Percentiles rank a stretch among this genome's conserved stretches.
Conservation (phyloP, 2,888 invertebrate genomes). For the Rutpela maculata region DNA sequence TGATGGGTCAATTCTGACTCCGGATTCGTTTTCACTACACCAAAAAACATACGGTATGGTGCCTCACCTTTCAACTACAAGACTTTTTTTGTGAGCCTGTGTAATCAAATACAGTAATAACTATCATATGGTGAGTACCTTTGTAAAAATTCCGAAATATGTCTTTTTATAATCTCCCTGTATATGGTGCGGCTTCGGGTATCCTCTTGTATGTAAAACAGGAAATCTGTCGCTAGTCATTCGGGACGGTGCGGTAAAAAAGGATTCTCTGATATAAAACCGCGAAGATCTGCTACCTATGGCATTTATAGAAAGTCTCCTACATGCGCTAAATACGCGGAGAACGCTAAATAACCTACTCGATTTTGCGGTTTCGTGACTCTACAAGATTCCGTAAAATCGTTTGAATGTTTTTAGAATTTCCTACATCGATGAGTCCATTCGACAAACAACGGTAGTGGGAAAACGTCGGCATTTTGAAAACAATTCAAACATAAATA, state of each 20-base stretch:
- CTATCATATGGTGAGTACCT: too few relatives aligned
- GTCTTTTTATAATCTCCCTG: constrained; percentile 25
- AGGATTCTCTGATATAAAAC: constrained; percentile 44
- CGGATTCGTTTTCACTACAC: too few relatives aligned
- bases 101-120: too few relatives aligned
- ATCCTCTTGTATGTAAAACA: constrained; percentile 69
- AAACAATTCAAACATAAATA: constrained; percentile 75
- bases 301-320: constrained; percentile 49
- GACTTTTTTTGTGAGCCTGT: too few relatives aligned
- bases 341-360: constrained; percentile 59
- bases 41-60: too few relatives aligned
- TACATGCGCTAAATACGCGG: constrained; percentile 51
- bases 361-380: constrained; percentile 69
- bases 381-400: constrained; percentile 71
- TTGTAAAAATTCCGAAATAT: background rate
- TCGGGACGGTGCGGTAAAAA: constrained; percentile 43
- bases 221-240: constrained; percentile 57
- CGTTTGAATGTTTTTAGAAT: constrained; percentile 70
- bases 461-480: constrained; percentile 74
- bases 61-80: too few relatives aligned
- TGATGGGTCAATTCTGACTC: too few relatives aligned
- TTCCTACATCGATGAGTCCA: constrained; percentile 67
- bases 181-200: constrained; percentile 52
- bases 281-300: constrained; percentile 46
- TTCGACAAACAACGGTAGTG: constrained; percentile 69